A percentile compares a stretch with the other conserved stretches of the same genome.
phyloP scores from a whole-genome alignment of 2,888 invertebrate species.

The Heliconius sara region DNA sequence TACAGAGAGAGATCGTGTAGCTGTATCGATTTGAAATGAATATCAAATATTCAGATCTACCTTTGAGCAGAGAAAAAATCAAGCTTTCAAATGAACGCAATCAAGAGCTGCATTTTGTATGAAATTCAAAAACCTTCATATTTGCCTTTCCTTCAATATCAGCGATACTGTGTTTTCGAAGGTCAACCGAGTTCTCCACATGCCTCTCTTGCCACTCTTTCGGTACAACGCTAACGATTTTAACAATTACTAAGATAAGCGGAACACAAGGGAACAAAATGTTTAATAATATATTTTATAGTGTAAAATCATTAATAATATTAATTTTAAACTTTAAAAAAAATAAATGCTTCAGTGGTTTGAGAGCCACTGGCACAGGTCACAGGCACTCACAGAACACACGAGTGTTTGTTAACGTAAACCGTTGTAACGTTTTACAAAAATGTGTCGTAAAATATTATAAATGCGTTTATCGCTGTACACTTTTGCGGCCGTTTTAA shows the following conservation, averaged over 20 bases:
- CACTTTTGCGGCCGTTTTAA: conserved; percentile 8
- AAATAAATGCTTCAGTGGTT: not conserved
- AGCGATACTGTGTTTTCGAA: too few relatives aligned
- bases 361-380: conserved; percentile 2
- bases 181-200: too few relatives aligned
- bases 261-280: not conserved
- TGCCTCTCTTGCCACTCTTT: too few relatives aligned
- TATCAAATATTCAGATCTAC: too few relatives aligned
- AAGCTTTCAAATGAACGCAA: too few relatives aligned
- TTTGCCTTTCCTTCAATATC: too few relatives aligned
- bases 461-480: conserved; percentile 16
- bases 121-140: too few relatives aligned
- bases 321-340: not conserved
- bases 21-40: too few relatives aligned
- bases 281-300: not conserved
- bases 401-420: conserved; percentile 6
- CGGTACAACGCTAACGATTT: not conserved
- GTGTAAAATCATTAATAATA: not conserved
- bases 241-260: not conserved
- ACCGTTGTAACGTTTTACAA: not conserved
- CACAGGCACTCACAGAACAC: not conserved
- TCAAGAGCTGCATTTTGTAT: too few relatives aligned
- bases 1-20: too few relatives aligned
- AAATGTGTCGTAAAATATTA: conserved; percentile 14
- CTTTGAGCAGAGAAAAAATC: too few relatives aligned